phyloP scores from a whole-genome alignment of 2,797 vertebrate genomes.

The Mus minutoides region DNA sequence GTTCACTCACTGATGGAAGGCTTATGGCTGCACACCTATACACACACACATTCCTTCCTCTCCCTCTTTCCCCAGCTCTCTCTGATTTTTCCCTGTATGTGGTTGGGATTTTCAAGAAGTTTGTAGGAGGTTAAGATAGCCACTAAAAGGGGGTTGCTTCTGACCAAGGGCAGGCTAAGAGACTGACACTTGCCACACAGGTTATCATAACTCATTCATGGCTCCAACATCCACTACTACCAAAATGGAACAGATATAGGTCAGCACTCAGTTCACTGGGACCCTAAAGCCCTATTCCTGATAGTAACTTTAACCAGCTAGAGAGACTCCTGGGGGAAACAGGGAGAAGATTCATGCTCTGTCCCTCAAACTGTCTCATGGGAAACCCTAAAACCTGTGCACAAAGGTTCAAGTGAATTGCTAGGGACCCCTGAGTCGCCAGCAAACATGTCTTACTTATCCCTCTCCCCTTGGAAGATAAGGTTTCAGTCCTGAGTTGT shows the following conservation, averaged over 20 bases:
- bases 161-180: not conserved
- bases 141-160: conserved; percentile 30
- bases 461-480: conserved; percentile 34
- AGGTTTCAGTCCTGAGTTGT: not conserved
- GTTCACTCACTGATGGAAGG: conserved; percentile 69
- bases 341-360: not conserved
- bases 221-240: not conserved
- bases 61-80: not conserved
- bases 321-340: not conserved
- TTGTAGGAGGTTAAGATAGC: conserved; percentile 5
- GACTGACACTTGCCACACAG: not conserved
- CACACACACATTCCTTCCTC: not conserved
- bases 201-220: not conserved
- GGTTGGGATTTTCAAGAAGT: conserved; percentile 47
- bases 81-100: conserved; percentile 35
- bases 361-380: conserved; percentile 11
- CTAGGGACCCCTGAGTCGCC: not conserved
- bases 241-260: not conserved
- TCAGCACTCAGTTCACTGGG: not conserved
- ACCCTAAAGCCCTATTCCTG: not conserved
- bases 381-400: not conserved
- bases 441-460: conserved; percentile 39
- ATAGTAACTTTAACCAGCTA: not conserved
- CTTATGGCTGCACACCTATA: not conserved
- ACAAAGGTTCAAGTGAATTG: not conserved